Evolutionary conservation across 2,797 vertebrate species (phyloP), one percentile per base, ranked within the genome.

Genomic region (Pseudochromis fuscus): DNA sequence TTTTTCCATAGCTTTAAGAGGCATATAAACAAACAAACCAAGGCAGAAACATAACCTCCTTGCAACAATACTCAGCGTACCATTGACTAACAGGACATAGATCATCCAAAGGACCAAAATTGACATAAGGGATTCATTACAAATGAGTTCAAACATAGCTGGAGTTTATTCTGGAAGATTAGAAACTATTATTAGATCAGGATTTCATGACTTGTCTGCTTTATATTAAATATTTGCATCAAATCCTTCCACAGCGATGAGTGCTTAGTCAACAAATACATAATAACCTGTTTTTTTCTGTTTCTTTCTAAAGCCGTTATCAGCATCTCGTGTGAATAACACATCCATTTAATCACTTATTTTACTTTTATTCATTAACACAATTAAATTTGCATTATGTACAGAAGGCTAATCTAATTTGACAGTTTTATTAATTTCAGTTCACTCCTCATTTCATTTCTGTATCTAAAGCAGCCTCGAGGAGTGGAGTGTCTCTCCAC

Each of bases 331-430:
- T 30, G 33, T 57, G 31, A 67, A 62, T 76, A 44, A 28, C 40
- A 7, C 55, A 61, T 75, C 67, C 49, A 72, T 78, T 70, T 2
- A 61, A 69, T 82, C 48, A 56, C 18, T 48, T 64, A 1, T 63
- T 72, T 52, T 23, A 38, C 46, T 77, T 82, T 53, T 44, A 50
- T 78, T 81, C 68, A 81, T 82, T 77, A 75, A 55, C 57, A 48
- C 60, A 61, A 72, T 75, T 77, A 37, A 45, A 73, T 77, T 64
- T 67, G 56, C 18, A 7, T n/a, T 48, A 4, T 3, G 25, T 11
- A 23, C 46, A 23, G 12, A 66, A 71, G 48, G 56, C 67, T 82
- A 30, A 76, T 79, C 30, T 42, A 28, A 37, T 77, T 61, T 73
- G 65, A 76, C 69, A 64, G 33, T 42, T 81, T 79, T 33, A 50